Percentiles rank a stretch among this genome's conserved stretches.
Conservation (phyloP, 2,888 invertebrate genomes). For the Amphipyra tragopoginis region DNA sequence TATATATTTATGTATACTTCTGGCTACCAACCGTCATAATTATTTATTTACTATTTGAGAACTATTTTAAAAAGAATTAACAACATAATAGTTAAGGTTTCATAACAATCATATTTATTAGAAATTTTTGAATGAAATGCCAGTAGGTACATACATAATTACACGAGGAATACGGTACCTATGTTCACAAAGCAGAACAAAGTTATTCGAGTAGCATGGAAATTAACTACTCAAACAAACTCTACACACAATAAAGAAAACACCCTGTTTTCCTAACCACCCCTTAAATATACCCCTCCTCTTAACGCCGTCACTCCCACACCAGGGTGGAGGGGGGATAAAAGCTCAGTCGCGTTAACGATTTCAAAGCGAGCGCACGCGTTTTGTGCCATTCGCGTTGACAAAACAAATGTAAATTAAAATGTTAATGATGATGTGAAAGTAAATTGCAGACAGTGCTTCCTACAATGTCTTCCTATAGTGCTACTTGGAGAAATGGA, state of each 20-base stretch:
- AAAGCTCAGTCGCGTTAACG: conserved; percentile 70
- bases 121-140: too few relatives aligned
- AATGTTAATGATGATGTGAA: conserved; percentile 50
- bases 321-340: conserved; percentile 46
- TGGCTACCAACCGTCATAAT: too few relatives aligned
- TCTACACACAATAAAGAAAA: conserved; percentile 11
- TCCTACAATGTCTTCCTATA: conserved; percentile 56
- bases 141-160: background rate
- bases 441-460: conserved; percentile 35
- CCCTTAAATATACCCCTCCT: conserved; percentile 54
- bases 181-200: background rate
- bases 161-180: background rate
- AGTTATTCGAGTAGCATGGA: background rate
- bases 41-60: too few relatives aligned
- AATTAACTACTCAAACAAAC: conserved; percentile 19
- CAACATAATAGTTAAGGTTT: too few relatives aligned
- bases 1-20: too few relatives aligned
- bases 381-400: conserved; percentile 9
- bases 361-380: conserved; percentile 59
- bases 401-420: conserved; percentile 23
- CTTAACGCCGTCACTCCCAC: conserved; percentile 53
- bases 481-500: conserved; percentile 24
- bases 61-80: too few relatives aligned
- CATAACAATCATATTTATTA: too few relatives aligned
- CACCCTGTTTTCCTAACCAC: conserved; percentile 46